Conservation (phyloP, 2,888 invertebrate species). For the Dione juno region DNA sequence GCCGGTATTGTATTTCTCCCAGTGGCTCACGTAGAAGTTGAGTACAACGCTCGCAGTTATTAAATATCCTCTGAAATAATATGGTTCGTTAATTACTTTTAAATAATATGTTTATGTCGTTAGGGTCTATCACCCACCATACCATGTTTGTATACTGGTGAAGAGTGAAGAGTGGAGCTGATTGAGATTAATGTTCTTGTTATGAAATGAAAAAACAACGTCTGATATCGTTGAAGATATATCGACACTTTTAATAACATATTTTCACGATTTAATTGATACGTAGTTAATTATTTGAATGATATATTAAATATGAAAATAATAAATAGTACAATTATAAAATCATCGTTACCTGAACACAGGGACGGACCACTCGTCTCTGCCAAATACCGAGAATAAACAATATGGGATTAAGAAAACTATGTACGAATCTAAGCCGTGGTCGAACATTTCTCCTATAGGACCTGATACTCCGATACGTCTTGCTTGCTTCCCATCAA, state of each 20-base stretch:
- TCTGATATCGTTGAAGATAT: no score
- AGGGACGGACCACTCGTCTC: constrained; percentile 86
- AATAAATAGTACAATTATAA: no score
- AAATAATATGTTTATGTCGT: neutral
- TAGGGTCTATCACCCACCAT: no score
- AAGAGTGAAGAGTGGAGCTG: no score
- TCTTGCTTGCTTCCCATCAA: constrained; percentile 99
- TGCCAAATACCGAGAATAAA: constrained; percentile 94
- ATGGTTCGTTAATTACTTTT: neutral
- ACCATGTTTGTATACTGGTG: no score
- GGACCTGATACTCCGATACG: constrained; percentile 96
- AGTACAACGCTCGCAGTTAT: constrained; percentile 94
- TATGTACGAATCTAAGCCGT: constrained; percentile 98
- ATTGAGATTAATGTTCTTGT: no score
- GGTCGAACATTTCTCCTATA: constrained; percentile 98
- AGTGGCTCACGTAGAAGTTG: constrained; percentile 96
- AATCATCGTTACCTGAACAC: constrained; percentile 58
- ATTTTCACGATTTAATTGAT: no score
- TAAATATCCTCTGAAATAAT: constrained; percentile 88
- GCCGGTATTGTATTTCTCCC: constrained; percentile 99
- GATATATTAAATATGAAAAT: no score
- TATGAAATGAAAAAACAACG: no score
- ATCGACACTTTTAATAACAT: no score
- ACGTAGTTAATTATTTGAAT: no score
- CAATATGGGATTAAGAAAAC: constrained; percentile 95